A percentile compares a stretch with the other conserved stretches of the same genome.
Conservation (phyloP, 30 jellyfish, hydroid and myxozoan species). For the Aurelia aurita region DNA sequence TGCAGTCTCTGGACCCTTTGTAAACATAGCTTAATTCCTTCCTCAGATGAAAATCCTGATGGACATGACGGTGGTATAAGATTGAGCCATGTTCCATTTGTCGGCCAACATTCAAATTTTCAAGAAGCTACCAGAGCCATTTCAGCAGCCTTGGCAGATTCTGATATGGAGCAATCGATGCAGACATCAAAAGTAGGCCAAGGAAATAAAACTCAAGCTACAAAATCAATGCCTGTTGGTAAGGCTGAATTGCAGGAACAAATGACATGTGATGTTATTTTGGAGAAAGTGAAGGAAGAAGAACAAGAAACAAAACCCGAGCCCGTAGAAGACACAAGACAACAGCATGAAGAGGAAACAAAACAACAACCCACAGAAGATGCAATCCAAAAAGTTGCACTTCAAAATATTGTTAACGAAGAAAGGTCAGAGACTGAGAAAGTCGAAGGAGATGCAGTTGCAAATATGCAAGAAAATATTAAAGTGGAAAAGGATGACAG, state of each 20-base stretch:
- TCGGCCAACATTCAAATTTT: constrained; percentile 70
- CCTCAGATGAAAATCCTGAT: constrained; percentile 85
- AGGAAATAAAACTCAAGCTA: neutral
- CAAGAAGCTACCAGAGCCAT: constrained; percentile 84
- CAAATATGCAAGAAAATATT: neutral
- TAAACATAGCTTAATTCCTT: neutral
- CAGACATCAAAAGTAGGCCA: no score
- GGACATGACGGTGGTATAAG: constrained; percentile 98
- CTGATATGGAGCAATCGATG: neutral
- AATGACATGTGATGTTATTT: no score
- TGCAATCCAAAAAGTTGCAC: neutral
- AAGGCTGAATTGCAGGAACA: no score
- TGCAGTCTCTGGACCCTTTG: no score
- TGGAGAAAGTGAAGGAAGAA: no score
- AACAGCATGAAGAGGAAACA: neutral
- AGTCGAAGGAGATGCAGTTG: neutral
- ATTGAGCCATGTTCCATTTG: constrained; percentile 68
- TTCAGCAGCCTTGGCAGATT: constrained; percentile 80
- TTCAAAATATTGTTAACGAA: neutral
- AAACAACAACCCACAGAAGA: neutral
- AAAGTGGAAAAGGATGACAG: neutral
- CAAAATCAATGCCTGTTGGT: no score
- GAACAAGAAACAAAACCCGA: no score
- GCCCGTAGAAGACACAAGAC: no score
- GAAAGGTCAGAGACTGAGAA: neutral